Evolutionary conservation across 2,113 vertebrate genomes (phyloP).

Genomic region (Ceratotherium simum): DNA sequence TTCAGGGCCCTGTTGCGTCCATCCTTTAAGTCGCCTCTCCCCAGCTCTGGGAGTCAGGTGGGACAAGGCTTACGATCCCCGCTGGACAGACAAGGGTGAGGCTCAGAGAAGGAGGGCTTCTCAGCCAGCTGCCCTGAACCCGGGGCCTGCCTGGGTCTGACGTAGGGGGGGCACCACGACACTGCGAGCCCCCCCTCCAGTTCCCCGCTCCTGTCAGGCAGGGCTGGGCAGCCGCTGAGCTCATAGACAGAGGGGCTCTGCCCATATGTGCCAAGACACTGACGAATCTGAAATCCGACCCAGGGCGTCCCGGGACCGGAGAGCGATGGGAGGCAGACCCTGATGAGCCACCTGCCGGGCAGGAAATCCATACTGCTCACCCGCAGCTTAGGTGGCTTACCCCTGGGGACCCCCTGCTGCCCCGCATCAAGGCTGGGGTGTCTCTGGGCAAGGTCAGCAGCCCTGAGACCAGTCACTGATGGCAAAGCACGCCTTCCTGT

Average conservation of each 20-base stretch:
- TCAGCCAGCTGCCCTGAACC: background rate
- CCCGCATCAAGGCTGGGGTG: background rate
- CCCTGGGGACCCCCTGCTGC: too few species aligned
- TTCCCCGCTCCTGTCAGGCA: background rate
- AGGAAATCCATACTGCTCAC: background rate
- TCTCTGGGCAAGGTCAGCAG: background rate
- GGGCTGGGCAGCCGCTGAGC: background rate
- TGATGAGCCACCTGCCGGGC: background rate
- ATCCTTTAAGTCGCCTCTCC: background rate
- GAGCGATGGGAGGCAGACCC: background rate
- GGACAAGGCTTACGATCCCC: background rate
- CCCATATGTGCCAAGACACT: background rate
- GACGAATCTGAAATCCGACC: background rate
- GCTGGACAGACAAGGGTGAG: background rate
- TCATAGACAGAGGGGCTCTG: background rate
- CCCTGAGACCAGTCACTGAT: background rate
- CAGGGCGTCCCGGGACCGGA: background rate
- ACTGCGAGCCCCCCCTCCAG: background rate
- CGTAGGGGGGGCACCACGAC: accelerated
- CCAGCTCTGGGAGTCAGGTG: background rate
- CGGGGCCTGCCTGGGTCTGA: background rate
- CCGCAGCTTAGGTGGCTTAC: background rate
- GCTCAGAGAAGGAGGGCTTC: background rate
- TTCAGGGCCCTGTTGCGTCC: background rate
- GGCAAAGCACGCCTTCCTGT: background rate